Evolutionary conservation across 2,797 vertebrate species (phyloP).

Genomic region (Protonibea diacanthus): DNA sequence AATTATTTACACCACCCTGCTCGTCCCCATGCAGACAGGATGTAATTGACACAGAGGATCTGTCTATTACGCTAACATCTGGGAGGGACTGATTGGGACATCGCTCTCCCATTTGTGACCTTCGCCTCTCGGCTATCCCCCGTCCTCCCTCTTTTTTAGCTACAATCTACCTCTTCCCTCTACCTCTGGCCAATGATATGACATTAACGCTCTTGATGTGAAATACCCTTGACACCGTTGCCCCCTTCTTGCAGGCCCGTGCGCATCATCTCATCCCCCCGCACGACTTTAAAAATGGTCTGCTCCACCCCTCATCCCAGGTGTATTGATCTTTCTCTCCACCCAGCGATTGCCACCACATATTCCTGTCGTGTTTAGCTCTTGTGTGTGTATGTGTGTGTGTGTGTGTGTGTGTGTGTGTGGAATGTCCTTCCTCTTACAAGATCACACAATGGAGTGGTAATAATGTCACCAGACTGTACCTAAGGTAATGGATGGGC

Average conservation of each 20-base stretch:
- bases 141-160: conserved; percentile 10
- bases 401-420: conserved; percentile 24
- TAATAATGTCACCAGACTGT: conserved; percentile 75
- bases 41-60: conserved; percentile 76
- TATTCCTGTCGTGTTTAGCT: conserved; percentile 42
- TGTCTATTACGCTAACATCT: conserved; percentile 75
- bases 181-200: conserved; percentile 44
- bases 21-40: conserved; percentile 53
- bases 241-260: conserved; percentile 49
- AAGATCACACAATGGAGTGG: conserved; percentile 68
- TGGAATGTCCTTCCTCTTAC: conserved; percentile 60
- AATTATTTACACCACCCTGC: conserved; percentile 72
- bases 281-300: conserved; percentile 73
- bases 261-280: conserved; percentile 48
- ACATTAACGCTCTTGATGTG: conserved; percentile 68
- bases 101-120: conserved; percentile 48
- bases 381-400: conserved; percentile 22
- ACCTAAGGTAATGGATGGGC: conserved; percentile 73
- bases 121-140: conserved; percentile 33
- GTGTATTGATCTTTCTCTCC: conserved; percentile 74
- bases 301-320: conserved; percentile 66
- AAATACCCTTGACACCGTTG: conserved; percentile 73
- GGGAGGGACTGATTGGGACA: conserved; percentile 64
- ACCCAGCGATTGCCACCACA: conserved; percentile 46
- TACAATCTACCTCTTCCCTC: conserved; percentile 10